phyloP scores from a whole-genome alignment of 2,113 vertebrate species.

The Passer montanus region DNA sequence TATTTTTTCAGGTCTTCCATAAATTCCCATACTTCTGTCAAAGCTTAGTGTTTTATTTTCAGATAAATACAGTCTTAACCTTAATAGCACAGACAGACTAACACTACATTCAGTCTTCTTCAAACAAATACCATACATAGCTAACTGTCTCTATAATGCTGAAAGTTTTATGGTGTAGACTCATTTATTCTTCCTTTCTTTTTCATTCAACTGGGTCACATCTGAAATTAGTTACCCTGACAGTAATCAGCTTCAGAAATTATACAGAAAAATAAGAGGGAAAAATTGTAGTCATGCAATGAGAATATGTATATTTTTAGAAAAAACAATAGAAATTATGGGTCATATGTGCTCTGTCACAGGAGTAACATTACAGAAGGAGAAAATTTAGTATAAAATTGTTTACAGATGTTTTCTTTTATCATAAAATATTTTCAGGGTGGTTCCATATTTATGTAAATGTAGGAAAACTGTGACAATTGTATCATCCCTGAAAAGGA shows the following conservation, averaged over 20 bases:
- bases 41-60: not conserved
- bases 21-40: not conserved
- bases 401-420: not conserved
- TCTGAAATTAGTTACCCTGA: constrained; percentile 23
- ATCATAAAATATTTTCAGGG: not conserved
- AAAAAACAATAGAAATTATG: not conserved
- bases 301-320: not conserved
- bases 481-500: not conserved
- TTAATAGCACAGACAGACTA: not conserved
- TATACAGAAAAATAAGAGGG: not conserved
- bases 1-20: not conserved
- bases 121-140: not conserved
- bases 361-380: not conserved
- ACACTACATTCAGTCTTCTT: not conserved
- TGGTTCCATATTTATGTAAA: not conserved
- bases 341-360: not conserved
- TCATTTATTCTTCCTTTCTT: not conserved
- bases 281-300: not conserved
- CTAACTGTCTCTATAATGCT: not conserved
- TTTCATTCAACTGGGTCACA: not conserved
- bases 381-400: not conserved
- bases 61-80: not conserved
- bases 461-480: not conserved
- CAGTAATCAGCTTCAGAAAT: constrained; percentile 1
- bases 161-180: not conserved